Evolutionary conservation across 2,797 vertebrate genomes (phyloP).

Genomic region (Etheostoma nigrum): DNA sequence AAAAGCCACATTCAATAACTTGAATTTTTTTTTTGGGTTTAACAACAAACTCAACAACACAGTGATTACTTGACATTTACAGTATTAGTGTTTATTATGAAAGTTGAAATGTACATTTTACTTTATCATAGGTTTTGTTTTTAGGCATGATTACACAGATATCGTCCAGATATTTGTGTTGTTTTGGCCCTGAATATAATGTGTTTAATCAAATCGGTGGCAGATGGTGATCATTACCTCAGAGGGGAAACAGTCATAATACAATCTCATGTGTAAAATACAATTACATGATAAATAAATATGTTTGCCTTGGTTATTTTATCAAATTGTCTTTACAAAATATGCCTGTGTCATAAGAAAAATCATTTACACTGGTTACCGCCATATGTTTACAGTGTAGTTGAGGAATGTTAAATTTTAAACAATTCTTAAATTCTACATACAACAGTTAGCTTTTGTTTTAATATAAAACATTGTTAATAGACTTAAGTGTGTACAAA

Average conservation of each 20-base stretch:
- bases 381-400: constrained; percentile 38
- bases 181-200: background rate
- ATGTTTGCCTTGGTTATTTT: constrained; percentile 25
- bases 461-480: constrained; percentile 85
- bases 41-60: background rate
- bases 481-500: constrained; percentile 36
- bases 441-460: constrained; percentile 66
- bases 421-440: constrained; percentile 41
- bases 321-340: constrained; percentile 33
- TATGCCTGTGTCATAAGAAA: constrained; percentile 28
- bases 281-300: constrained; percentile 70
- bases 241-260: constrained; percentile 4
- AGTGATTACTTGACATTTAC: background rate
- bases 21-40: too few species aligned
- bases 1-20: background rate
- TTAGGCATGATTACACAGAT: constrained; percentile 20
- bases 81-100: constrained; percentile 68
- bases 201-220: background rate
- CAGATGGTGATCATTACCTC: constrained; percentile 5
- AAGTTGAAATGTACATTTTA: constrained; percentile 45
- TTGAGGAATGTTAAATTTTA: background rate
- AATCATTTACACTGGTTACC: constrained; percentile 34
- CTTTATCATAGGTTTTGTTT: constrained; percentile 21
- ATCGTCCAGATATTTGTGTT: background rate
- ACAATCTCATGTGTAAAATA: constrained; percentile 39